Evolutionary conservation across 2,888 invertebrate genomes (phyloP).

Genomic region (Protophormia terraenovae): DNA sequence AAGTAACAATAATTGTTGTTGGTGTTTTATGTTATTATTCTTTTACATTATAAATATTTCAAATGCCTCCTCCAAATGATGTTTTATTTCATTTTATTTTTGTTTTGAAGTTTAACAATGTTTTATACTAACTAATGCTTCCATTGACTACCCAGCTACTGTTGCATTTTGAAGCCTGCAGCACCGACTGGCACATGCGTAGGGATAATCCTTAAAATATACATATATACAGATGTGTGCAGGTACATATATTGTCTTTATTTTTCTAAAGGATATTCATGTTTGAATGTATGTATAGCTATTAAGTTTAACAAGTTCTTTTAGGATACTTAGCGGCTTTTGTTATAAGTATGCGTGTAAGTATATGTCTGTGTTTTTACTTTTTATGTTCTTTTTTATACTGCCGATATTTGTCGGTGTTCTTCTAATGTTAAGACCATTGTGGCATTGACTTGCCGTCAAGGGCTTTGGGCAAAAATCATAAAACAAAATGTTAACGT

Average conservation of each 20-base stretch:
- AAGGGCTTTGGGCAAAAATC: conserved; percentile 56
- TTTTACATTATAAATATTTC: conserved; percentile 6
- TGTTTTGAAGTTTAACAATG: neutral
- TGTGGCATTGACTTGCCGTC: conserved; percentile 54
- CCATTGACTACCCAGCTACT: conserved; percentile 11
- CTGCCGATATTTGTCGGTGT: conserved; percentile 9
- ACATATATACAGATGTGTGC: too few relatives aligned
- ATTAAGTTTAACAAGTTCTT: conserved; percentile 30
- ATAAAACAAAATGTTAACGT: conserved; percentile 59
- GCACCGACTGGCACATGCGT: conserved; percentile 60
- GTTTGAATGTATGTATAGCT: neutral
- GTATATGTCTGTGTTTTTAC: neutral
- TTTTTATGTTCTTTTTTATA: conserved; percentile 31
- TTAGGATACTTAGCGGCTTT: conserved; percentile 53
- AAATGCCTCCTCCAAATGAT: conserved; percentile 48
- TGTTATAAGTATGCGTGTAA: neutral
- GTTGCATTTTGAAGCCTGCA: conserved; percentile 22
- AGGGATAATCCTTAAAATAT: conserved; percentile 55
- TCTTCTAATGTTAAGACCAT: conserved; percentile 10
- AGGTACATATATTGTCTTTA: too few relatives aligned
- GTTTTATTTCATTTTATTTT: conserved; percentile 2
- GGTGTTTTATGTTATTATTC: neutral
- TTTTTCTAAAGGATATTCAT: conserved; percentile 28
- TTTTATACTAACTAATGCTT: too few relatives aligned
- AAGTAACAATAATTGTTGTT: conserved; percentile 34